Base-by-base conservation (phyloP, 2,113 vertebrate species). In the Taxidea taxus region DNA sequence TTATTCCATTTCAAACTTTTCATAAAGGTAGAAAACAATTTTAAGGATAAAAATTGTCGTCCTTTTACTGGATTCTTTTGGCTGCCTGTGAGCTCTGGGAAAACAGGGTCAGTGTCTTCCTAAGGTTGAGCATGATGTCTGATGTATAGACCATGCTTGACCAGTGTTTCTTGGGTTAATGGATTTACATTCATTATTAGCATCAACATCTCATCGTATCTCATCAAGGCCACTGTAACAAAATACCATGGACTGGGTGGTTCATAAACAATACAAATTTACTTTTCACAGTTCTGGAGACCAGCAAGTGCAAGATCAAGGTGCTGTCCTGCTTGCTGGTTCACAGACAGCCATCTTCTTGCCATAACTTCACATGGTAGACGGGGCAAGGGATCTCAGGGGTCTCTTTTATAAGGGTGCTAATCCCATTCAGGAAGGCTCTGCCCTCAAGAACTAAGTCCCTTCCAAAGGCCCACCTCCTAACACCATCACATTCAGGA, bases 1-100 rank as follows among this genome's bases (percentile, higher is more conserved):
- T 85, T 92, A 56, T 91, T 91, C 37, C 86, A 34, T 20, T 10
- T 66, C 31, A 90, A 80, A 85, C 39, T 75, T 77, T 97, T 82
- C 31, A 62, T 82, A 85, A 90, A 68, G 11, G n/a, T 80, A n/a
- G 87, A 88, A 96, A 92, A 27, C 8, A 74, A 12, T 25, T 87
- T 49, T 66, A 86, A 96, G 66, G 60, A 44, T 39, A 82, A 93
- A 49, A 20, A 14, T n/a, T 88, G 31, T 89, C 21, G 44, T 93
- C 13, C 56, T 90, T 94, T 60, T 60, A 60, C 54, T 87, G 83
- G 68, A 14, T 77, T 88, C 56, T 94, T 91, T 85, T 83, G 82
- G 83, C 13, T 86, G 68, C 27, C 66, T 64, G 4, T 68, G 47
- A 95, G n/a, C 6, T 6, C 8, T 87, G 54, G 37, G 47, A 66